phyloP scores from a whole-genome alignment of 92 coral and sea anemone species.

The Nematostella vectensis region DNA sequence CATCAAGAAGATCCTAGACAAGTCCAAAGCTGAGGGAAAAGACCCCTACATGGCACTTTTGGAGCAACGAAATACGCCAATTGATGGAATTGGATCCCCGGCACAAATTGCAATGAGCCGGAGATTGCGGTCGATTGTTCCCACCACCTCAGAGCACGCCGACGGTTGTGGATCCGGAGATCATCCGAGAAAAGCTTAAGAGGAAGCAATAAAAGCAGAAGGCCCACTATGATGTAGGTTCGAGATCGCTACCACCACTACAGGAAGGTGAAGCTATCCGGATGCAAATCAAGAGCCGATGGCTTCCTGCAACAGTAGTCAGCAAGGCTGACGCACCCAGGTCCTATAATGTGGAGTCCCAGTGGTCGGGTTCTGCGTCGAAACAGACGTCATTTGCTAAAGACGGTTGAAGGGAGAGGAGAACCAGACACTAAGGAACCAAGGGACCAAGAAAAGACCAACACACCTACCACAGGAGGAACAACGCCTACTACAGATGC shows the following conservation, averaged over 20 bases:
- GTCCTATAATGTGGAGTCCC: slow-evolving; percentile 27
- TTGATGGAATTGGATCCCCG: slow-evolving; percentile 18
- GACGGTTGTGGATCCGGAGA: too few species aligned
- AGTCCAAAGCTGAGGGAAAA: slow-evolving; percentile 10
- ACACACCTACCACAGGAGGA: too few species aligned
- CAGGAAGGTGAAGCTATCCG: slow-evolving; percentile 26
- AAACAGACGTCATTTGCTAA: slow-evolving; percentile 16
- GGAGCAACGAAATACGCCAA: slow-evolving; percentile 26
- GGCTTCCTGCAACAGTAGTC: slow-evolving; percentile 33
- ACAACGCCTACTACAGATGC: too few species aligned
- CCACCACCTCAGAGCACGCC: slow-evolving; percentile 7
- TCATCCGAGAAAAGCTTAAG: too few species aligned
- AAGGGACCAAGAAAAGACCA: too few species aligned
- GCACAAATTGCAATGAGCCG: slow-evolving; percentile 35
- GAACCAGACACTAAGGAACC: too few species aligned
- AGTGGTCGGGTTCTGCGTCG: slow-evolving; percentile 20
- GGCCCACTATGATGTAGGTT: slow-evolving; percentile 11
- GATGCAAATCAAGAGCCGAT: slow-evolving; percentile 13
- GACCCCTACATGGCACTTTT: slow-evolving; percentile 22
- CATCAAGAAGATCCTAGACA: slow-evolving; percentile 11
- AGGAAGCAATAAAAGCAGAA: slow-evolving; percentile 30
- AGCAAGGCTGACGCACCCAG: slow-evolving; percentile 17
- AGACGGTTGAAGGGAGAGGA: too few species aligned
- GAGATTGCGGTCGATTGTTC: slow-evolving; percentile 22
- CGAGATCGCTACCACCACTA: slow-evolving; percentile 23